These are phyloP conservation scores for Conopomorpha cramerella DNA, from an alignment of 1,140 invertebrate species.

Conservation along the genomic window DNA sequence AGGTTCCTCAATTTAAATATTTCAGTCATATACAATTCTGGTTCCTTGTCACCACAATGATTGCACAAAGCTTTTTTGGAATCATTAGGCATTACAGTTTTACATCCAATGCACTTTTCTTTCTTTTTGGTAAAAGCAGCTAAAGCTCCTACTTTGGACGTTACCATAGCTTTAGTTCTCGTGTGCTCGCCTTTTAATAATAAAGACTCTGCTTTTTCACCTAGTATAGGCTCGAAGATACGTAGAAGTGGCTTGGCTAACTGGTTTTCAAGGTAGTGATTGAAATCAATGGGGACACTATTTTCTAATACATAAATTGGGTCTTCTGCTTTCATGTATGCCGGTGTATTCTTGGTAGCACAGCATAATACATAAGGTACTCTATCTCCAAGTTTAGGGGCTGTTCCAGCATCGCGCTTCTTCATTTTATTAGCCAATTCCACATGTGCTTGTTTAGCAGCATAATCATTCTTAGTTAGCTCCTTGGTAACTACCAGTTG, in stretches of 20 bases:
- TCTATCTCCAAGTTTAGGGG: constrained; percentile 97
- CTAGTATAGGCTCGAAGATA: constrained; percentile 98
- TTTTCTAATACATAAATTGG: constrained; percentile 99
- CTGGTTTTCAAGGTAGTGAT: constrained; percentile 98
- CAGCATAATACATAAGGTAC: constrained; percentile 97
- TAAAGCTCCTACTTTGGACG: constrained; percentile 93
- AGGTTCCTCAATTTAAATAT: constrained; percentile 74
- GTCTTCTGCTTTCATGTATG: constrained; percentile 92
- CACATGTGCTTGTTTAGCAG: constrained; percentile 97
- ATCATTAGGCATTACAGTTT: constrained; percentile 79
- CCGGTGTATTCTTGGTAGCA: constrained; percentile 90
- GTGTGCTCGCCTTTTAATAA: constrained; percentile 90
- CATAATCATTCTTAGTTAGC: constrained; percentile 96
- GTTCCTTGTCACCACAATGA: constrained; percentile 82
- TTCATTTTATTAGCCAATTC: constrained; percentile 97
- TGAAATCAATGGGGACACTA: constrained; percentile 96
- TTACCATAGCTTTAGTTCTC: constrained; percentile 88
- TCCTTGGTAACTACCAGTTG: constrained; percentile 98
- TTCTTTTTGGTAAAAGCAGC: constrained; percentile 92
- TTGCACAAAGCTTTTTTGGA: constrained; percentile 81
- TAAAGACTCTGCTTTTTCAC: constrained; percentile 90
- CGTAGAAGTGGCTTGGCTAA: constrained; percentile 94
- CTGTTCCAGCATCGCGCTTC: constrained; percentile 95
- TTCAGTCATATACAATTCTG: constrained; percentile 87
- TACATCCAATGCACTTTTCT: constrained; percentile 94